Evolutionary conservation across 2,888 invertebrate species (phyloP).

Genomic region (Thereva unica): DNA sequence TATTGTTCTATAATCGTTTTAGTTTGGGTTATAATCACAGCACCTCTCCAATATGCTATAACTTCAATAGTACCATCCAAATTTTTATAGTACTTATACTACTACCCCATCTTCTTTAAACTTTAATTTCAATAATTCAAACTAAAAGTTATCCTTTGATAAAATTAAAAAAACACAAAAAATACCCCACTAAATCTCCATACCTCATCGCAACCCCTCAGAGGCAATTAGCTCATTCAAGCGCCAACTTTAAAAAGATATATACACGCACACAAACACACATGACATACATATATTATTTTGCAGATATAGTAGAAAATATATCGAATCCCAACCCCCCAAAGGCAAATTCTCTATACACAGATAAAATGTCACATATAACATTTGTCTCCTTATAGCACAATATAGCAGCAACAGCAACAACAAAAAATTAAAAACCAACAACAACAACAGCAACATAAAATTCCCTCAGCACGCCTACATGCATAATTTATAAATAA

Average conservation of each 20-base stretch:
- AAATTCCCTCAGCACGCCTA: constrained; percentile 11
- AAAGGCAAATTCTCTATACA: not conserved
- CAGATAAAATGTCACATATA: not conserved
- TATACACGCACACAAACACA: no score
- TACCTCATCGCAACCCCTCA: not conserved
- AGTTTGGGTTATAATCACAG: no score
- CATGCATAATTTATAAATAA: constrained; percentile 36
- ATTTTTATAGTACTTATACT: no score
- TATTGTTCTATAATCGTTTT: no score
- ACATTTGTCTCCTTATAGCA: not conserved
- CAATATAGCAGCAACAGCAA: not conserved
- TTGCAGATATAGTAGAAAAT: constrained; percentile 1
- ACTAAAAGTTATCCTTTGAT: no score
- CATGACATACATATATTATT: no score
- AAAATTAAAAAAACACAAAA: no score
- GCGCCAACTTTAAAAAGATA: constrained; percentile 5
- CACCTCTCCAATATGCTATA: no score
- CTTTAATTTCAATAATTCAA: no score
- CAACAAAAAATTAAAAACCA: not conserved
- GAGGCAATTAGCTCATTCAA: constrained; percentile 24
- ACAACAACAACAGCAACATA: constrained; percentile 1
- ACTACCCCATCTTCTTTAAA: no score
- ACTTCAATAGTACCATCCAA: no score
- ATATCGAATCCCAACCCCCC: not conserved
- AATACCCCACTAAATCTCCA: no score